Conservation (phyloP, 2,797 vertebrate genomes). For the Telmatherina bonti region DNA sequence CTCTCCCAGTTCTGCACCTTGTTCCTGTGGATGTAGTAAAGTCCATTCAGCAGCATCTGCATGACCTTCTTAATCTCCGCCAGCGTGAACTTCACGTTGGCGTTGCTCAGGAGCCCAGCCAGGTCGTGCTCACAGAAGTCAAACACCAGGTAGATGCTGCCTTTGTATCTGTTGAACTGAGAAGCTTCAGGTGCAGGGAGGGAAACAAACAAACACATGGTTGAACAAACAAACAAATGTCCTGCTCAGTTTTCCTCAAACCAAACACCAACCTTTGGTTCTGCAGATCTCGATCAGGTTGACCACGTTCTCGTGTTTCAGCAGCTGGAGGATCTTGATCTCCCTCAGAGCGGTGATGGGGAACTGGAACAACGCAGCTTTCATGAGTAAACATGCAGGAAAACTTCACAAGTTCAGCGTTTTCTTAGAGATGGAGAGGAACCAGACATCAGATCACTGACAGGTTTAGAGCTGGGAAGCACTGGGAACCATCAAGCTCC, state of each 20-base stretch:
- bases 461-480: too few species aligned
- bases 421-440: too few species aligned
- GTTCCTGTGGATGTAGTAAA: conserved; percentile 99
- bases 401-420: background rate
- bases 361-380: conserved; percentile 82
- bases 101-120: conserved; percentile 94
- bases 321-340: conserved; percentile 97
- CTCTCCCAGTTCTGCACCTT: conserved; percentile 83
- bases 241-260: background rate
- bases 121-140: conserved; percentile 99
- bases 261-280: conserved; percentile 90
- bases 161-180: conserved; percentile 97
- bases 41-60: conserved; percentile 97
- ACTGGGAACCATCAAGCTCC: too few species aligned
- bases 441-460: too few species aligned
- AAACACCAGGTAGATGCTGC: conserved; percentile 98
- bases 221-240: background rate
- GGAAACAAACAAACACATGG: too few species aligned
- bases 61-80: conserved; percentile 99
- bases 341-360: conserved; percentile 97
- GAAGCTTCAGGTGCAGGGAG: conserved; percentile 84
- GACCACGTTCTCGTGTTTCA: conserved; percentile 98
- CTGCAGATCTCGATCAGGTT: conserved; percentile 99
- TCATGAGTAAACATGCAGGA: too few species aligned
- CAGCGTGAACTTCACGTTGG: conserved; percentile 97